Percentiles rank a stretch among this genome's conserved stretches.
Evolutionary conservation across 2,888 invertebrate species (phyloP).

Genomic region (Gymnosoma rotundatum): DNA sequence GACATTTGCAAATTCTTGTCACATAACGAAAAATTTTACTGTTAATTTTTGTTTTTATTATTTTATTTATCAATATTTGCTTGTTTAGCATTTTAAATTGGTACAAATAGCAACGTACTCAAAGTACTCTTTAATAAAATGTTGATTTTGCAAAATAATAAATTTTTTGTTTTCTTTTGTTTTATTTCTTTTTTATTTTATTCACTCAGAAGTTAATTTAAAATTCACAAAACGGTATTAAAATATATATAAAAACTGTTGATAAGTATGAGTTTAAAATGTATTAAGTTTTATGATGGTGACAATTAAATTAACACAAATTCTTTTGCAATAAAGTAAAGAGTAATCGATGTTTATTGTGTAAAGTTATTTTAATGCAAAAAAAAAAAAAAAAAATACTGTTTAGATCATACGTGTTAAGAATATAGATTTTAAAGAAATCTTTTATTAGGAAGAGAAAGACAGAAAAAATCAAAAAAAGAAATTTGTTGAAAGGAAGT

Average conservation of each 20-base stretch:
- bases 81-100: constrained; percentile 76
- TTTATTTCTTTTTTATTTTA: background rate
- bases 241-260: background rate
- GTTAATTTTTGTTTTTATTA: constrained; percentile 52
- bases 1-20: constrained; percentile 80
- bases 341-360: constrained; percentile 36
- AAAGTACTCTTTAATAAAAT: constrained; percentile 15
- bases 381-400: constrained; percentile 7
- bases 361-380: constrained; percentile 54
- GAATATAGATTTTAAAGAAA: constrained; percentile 38
- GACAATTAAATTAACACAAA: constrained; percentile 62
- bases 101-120: constrained; percentile 40
- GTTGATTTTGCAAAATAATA: constrained; percentile 54
- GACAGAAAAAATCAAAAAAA: no score
- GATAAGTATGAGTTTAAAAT: constrained; percentile 33
- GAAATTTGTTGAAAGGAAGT: background rate
- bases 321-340: constrained; percentile 35
- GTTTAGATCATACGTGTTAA: constrained; percentile 3
- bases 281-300: constrained; percentile 27
- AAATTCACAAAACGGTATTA: constrained; percentile 61
- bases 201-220: constrained; percentile 57
- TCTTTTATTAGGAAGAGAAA: background rate
- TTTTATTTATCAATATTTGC: constrained; percentile 69
- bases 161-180: constrained; percentile 23
- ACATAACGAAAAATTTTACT: constrained; percentile 75